These are phyloP conservation scores for Ophiothrix spiculata DNA, from an alignment of 35 echinoderm and acorn worm species.

Conservation along the genomic window DNA sequence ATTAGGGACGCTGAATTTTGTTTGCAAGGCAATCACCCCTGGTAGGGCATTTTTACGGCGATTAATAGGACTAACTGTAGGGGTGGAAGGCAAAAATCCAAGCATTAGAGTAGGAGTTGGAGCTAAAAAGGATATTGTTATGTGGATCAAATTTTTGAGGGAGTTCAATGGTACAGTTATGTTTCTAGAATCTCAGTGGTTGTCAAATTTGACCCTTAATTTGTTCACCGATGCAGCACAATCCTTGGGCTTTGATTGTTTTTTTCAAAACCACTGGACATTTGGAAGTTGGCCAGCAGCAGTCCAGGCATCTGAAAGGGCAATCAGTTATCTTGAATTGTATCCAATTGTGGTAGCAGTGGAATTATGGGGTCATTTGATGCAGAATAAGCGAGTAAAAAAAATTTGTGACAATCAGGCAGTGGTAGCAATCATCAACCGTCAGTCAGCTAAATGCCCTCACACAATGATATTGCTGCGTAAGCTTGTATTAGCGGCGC, in stretches of 20 bases:
- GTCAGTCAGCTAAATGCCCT: slow-evolving; percentile 23
- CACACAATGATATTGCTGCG: slow-evolving; percentile 43
- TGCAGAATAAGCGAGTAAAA: background rate
- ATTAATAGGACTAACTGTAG: background rate
- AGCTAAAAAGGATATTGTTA: background rate
- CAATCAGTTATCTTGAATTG: slow-evolving; percentile 10
- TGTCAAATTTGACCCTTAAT: background rate
- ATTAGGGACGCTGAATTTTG: slow-evolving; percentile 30
- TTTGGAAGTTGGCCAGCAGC: slow-evolving; percentile 23
- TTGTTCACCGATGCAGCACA: slow-evolving; percentile 38
- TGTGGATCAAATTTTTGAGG: background rate
- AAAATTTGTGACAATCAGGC: background rate
- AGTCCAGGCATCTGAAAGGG: background rate
- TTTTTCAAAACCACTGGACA: slow-evolving; percentile 21
- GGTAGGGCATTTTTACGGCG: slow-evolving; percentile 17
- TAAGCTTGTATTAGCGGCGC: slow-evolving; percentile 6
- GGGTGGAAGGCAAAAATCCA: background rate
- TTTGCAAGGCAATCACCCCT: slow-evolving; percentile 29
- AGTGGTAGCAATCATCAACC: too few species aligned
- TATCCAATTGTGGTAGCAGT: background rate
- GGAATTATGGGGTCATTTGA: background rate
- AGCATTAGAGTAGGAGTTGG: background rate
- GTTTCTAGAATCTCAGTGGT: slow-evolving; percentile 8
- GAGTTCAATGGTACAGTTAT: background rate
- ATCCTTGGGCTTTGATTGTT: slow-evolving; percentile 26